A percentile compares a stretch with the other conserved stretches of the same genome.
These are phyloP conservation scores for Caenorhabditis zanzibari DNA, from an alignment of 2,888 invertebrate genomes.

Conservation along the genomic window DNA sequence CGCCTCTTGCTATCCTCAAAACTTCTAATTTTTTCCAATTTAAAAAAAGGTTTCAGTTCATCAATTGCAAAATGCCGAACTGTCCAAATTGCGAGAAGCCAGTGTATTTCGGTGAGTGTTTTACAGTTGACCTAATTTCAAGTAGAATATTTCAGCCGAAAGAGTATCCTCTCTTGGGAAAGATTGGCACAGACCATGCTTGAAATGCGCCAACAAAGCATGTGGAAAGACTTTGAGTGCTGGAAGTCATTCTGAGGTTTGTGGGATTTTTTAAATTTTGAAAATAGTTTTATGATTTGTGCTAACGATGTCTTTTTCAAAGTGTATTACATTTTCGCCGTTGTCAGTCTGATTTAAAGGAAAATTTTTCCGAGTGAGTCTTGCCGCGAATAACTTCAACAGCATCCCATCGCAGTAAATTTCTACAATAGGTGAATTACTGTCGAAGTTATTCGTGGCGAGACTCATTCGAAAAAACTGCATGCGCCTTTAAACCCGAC, in stretches of 20 bases:
- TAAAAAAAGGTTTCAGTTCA: conserved; percentile 2
- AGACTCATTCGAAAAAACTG: too few species aligned
- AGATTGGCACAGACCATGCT: conserved; percentile 88
- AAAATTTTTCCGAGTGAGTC: too few species aligned
- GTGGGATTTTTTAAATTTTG: too few species aligned
- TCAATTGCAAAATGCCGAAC: conserved; percentile 75
- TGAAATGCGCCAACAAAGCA: conserved; percentile 87
- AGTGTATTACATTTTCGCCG: too few species aligned
- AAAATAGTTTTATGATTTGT: too few species aligned
- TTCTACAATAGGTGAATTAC: too few species aligned
- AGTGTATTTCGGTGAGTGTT: conserved; percentile 81
- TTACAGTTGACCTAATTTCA: neutral
- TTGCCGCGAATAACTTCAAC: too few species aligned
- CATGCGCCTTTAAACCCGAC: too few species aligned
- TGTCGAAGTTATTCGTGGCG: too few species aligned
- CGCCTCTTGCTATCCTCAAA: neutral
- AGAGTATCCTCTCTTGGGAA: conserved; percentile 88
- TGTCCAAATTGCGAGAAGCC: conserved; percentile 82
- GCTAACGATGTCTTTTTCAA: too few species aligned
- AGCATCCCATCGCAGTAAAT: too few species aligned
- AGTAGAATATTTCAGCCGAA: conserved; percentile 86
- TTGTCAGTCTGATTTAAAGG: too few species aligned
- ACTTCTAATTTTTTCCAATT: conserved; percentile 18
- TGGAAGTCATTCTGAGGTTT: conserved; percentile 87
- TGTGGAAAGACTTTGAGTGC: conserved; percentile 88